Percentiles rank a stretch among this genome's conserved stretches.
Conservation (phyloP, 2,113 vertebrate genomes). For the Petromus typicus region DNA sequence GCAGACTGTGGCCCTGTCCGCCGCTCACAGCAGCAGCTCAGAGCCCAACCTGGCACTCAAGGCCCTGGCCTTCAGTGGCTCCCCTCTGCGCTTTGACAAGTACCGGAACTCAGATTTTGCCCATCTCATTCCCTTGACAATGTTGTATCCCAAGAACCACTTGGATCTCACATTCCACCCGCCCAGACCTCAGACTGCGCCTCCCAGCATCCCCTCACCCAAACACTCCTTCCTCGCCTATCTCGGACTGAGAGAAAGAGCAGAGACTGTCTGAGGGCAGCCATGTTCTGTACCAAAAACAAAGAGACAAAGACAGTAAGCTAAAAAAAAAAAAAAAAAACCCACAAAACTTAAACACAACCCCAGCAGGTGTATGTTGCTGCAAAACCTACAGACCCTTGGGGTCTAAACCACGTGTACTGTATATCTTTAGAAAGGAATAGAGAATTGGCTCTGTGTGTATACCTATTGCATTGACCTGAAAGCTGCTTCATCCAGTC, state of each 20-base stretch:
- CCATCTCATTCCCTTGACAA: conserved; percentile 98
- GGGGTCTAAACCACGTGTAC: conserved; percentile 86
- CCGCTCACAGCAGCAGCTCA: conserved; percentile 87
- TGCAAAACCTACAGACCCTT: conserved; percentile 86
- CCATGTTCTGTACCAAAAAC: conserved; percentile 88
- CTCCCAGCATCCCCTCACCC: conserved; percentile 89
- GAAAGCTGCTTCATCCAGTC: conserved; percentile 95
- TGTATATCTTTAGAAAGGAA: conserved; percentile 88
- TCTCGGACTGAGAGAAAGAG: conserved; percentile 96
- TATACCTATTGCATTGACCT: conserved; percentile 95
- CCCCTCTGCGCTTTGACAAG: conserved; percentile 91
- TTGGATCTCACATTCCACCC: conserved; percentile 95
- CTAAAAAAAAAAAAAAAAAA: conserved; percentile 82
- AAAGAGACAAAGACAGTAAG: conserved; percentile 60
- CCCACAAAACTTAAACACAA: conserved; percentile 71
- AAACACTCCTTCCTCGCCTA: conserved; percentile 99
- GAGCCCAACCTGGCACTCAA: conserved; percentile 87
- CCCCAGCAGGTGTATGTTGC: conserved; percentile 89
- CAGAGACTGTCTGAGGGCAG: conserved; percentile 94
- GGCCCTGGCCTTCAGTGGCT: conserved; percentile 89
- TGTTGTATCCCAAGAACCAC: conserved; percentile 95
- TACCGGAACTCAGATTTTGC: conserved; percentile 96
- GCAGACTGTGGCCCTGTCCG: conserved; percentile 96
- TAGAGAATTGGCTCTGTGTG: conserved; percentile 92
- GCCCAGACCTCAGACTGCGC: conserved; percentile 90